A percentile compares a stretch with the other conserved stretches of the same genome.
phyloP scores from a whole-genome alignment of 2,888 invertebrate species.

The Rhyacophila evoluta region DNA sequence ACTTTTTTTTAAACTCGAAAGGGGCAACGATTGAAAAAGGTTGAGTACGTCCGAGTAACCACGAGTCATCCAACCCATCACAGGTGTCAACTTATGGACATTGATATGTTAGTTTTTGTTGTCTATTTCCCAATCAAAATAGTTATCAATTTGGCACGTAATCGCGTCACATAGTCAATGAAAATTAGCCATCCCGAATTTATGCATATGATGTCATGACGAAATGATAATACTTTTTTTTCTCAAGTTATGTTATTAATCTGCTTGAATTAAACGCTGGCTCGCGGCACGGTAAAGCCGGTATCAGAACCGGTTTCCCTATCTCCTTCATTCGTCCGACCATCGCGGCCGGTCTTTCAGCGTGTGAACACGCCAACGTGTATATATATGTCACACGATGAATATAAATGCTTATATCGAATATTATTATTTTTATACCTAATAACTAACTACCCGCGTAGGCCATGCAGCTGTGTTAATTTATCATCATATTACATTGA shows the following conservation, averaged over 20 bases:
- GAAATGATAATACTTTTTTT: constrained; percentile 9
- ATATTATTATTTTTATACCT: neutral
- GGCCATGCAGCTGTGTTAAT: too few relatives aligned
- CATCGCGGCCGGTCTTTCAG: neutral
- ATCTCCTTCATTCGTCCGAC: neutral
- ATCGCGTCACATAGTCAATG: neutral
- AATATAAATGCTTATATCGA: constrained; percentile 34
- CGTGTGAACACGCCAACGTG: constrained; percentile 19
- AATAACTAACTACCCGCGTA: neutral
- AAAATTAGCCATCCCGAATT: neutral
- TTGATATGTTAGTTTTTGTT: neutral
- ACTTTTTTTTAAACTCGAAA: too few relatives aligned
- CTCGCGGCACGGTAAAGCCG: neutral
- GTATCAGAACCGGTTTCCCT: neutral
- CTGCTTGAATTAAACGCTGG: neutral
- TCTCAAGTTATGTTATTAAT: neutral
- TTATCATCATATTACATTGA: too few relatives aligned
- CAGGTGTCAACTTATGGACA: too few relatives aligned
- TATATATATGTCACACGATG: constrained; percentile 28
- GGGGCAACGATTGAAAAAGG: too few relatives aligned
- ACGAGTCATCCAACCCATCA: too few relatives aligned
- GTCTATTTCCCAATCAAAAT: neutral
- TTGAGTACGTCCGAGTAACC: too few relatives aligned
- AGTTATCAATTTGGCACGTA: neutral
- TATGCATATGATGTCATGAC: constrained; percentile 8